Evolutionary conservation across 2,888 invertebrate species (phyloP), one percentile per base, ranked within the genome.

Genomic region (Acanthosepion pharaonis): DNA sequence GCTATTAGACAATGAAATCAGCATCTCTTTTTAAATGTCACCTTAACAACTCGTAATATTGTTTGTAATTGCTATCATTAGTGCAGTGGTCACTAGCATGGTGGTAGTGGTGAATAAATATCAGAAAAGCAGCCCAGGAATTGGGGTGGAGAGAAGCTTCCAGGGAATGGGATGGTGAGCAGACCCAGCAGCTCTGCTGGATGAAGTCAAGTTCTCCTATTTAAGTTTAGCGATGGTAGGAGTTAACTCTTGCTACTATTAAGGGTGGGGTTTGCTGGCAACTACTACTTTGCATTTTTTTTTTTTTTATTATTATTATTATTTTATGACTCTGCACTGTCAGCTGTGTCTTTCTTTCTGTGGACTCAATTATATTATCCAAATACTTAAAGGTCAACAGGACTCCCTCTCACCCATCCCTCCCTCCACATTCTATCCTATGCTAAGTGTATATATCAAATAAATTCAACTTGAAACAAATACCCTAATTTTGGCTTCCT

Each of bases 1-100:
- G 33, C 78, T 33, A 78, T 78, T 78, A 78, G n/a, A n/a, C 78
- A n/a, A 59, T 59, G 59, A 59, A 78, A n/a, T 78, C 78, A 78
- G 78, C 78, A 78, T 78, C 78, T 33, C 78, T 78, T 78, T 78
- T 78, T 78, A 78, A 78, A 78, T 78, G 78, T 78, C 78, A 78
- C n/a, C 78, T 78, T 78, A 78, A 78, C n/a, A 78, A 33, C 78
- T 78, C n/a, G 23, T 78, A 78, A 78, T 33, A 78, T 78, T 78
- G 78, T 33, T 78, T 33, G 78, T 78, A 78, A 78, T 78, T 78
- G 78, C n/a, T 78, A 78, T 78, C 78, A 78, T 78, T 78, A 78
- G 9, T 78, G 78, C 78, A 78, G 11, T n/a, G 78, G 78, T 78
- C 78, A 78, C 78, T 78, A n/a, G n/a, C 4, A 11, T 8, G 78